Evolutionary conservation across 2,797 vertebrate species (phyloP), one percentile per base, ranked within the genome.

Genomic region (Gymnodraco acuticeps): DNA sequence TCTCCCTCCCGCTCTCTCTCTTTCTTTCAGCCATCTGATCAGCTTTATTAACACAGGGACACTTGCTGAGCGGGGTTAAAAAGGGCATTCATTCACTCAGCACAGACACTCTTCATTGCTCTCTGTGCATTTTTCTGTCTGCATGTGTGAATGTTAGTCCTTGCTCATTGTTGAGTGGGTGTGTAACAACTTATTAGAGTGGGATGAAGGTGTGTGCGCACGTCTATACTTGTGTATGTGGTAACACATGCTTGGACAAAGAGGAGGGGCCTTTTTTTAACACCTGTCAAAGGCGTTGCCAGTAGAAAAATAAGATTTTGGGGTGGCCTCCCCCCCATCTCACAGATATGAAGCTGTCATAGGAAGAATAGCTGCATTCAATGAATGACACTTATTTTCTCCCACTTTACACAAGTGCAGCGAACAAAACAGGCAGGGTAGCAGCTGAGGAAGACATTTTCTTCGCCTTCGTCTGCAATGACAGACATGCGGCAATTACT

Each of bases 341-440:
- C 95, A 92, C 95, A 96, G 96, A 97, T 98, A 98, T 96, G 97
- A 98, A 97, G 97, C 97, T 97, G 97, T 98, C 96, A 97, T 95
- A 95, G 95, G 96, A 98, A 98, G 96, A 98, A 98, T 97, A 96
- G 96, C 96, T 95, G 95, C 96, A 97, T 98, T 98, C 97, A 97
- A 95, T 96, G 96, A 97, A 97, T 98, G 96, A 97, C 97, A 97
- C 96, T 97, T 97, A 97, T 97, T 97, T 97, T 97, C 96, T 97
- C 95, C 96, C 97, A 96, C 96, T 97, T 97, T 97, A 96, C 96
- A 96, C 96, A 96, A 97, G 96, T 97, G 96, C 94, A 94, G 95
- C 59, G 96, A 97, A 97, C 96, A 96, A 97, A 97, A 97, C 97
- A 96, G 95, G 96, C 95, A 95, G 94, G 92, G 93, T 94, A 96